Percentiles rank a stretch among this genome's conserved stretches.
These are phyloP conservation scores for Darevskia nairensis DNA, from an alignment of 2,797 vertebrate species.

Conservation along the genomic window DNA sequence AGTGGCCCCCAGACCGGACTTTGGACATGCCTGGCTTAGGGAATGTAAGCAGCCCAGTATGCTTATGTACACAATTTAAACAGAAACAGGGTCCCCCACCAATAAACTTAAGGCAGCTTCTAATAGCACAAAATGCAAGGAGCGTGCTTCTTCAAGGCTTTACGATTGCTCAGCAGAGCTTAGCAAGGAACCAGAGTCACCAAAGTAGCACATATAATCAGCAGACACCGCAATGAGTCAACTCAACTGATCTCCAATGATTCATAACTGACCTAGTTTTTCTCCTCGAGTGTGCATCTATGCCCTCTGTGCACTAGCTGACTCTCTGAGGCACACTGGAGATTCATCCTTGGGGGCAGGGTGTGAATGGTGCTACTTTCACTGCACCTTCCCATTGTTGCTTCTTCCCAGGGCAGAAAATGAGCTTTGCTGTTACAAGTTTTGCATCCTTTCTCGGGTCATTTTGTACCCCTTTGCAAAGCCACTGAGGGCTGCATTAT, in stretches of 20 bases:
- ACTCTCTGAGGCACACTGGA: background rate
- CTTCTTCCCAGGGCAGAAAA: background rate
- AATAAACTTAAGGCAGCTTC: background rate
- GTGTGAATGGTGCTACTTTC: background rate
- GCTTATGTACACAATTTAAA: background rate
- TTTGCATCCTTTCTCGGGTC: background rate
- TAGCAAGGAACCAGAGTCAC: constrained; percentile 31
- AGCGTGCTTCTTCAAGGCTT: background rate
- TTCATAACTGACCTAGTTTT: constrained; percentile 59
- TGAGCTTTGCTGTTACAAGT: background rate
- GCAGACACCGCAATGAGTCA: constrained; percentile 60
- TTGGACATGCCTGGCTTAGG: no score
- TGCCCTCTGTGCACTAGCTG: background rate
- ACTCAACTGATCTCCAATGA: constrained; percentile 41
- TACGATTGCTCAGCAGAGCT: constrained; percentile 21
- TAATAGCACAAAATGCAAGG: background rate
- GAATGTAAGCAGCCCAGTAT: no score
- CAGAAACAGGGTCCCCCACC: background rate
- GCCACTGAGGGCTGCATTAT: background rate
- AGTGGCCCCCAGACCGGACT: no score
- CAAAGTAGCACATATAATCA: constrained; percentile 13
- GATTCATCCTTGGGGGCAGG: background rate
- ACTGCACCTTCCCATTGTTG: background rate
- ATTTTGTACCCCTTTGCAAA: background rate
- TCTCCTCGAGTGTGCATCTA: constrained; percentile 8